Evolutionary conservation across 2,113 vertebrate genomes (phyloP), one percentile per base, ranked within the genome.

Genomic region (Theropithecus gelada): DNA sequence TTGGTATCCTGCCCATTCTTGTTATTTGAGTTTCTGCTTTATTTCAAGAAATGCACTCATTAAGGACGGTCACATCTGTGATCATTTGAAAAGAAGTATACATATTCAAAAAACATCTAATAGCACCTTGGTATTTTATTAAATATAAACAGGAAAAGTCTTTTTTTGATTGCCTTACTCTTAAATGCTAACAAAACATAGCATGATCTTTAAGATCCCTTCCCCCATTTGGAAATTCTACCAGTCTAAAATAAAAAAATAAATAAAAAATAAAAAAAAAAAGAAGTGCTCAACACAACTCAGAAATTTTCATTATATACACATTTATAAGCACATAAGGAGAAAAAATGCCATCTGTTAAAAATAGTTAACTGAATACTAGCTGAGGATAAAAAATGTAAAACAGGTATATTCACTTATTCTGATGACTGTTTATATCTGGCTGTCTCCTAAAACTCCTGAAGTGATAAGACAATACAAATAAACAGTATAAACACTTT

Each of bases 1-100:
- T 98, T 97, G 97, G 96, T 96, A 96, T 90, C 4, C 12, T 96
- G 90, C 96, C 96, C 90, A 96, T 95, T 97, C 93, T 57, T 35
- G 55, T 81, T 92, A 95, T 98, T 97, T 96, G 96, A 96, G 88
- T 96, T 98, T 96, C 88, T 97, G 79, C 79, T 97, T 88, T 98
- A 18, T 98, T 98, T 98, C 96, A 96, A 97, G 94, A 55, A 97
- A 97, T 80, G 86, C 32, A 93, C 1, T 70, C 64, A 93, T 79
- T 16, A n/a, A 57, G 85, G 76, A 97, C 91, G 94, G 94, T 94
- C 90, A 96, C 96, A 98, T 97, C 96, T 97, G 96, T 91, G 87
- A 96, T 40, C 64, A 94, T 35, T 94, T 85, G 80, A 97, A 98
- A 96, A 96, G 89, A 95, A 97, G 81, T 6, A 9, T 25, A 82